These are phyloP conservation scores for Mycteria americana DNA, from an alignment of 2,797 vertebrate species.

Conservation along the genomic window DNA sequence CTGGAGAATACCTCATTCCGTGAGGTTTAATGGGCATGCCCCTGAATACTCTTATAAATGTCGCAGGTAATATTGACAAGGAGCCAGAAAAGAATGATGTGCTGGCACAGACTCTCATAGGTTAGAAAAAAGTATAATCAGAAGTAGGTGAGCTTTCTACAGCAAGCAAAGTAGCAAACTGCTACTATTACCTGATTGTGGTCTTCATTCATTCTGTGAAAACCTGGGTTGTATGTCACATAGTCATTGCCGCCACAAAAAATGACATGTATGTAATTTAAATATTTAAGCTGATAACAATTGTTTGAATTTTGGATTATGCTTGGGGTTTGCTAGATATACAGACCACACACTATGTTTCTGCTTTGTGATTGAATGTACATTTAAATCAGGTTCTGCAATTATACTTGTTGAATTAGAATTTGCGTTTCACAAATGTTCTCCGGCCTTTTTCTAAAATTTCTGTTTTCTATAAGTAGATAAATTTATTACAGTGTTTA, in stretches of 20 bases:
- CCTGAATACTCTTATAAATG: not conserved
- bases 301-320: not conserved
- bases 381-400: slow-evolving; percentile 30
- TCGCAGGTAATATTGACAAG: not conserved
- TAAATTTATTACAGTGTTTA: slow-evolving; percentile 62
- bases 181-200: not conserved
- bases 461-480: slow-evolving; percentile 43
- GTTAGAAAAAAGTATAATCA: not conserved
- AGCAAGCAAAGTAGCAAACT: not conserved
- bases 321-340: not conserved
- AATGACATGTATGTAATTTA: not conserved
- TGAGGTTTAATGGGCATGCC: not conserved
- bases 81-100: not conserved
- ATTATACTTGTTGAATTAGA: not conserved
- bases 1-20: not conserved
- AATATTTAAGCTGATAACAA: not conserved
- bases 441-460: slow-evolving; percentile 35
- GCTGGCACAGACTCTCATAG: not conserved
- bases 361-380: not conserved
- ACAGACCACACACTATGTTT: not conserved
- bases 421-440: not conserved
- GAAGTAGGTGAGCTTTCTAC: not conserved
- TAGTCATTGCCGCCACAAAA: not conserved
- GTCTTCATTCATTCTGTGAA: not conserved
- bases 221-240: not conserved